Percentiles rank a stretch among this genome's conserved stretches.
Conservation (phyloP, 2,113 vertebrate species). For the Danio rerio region DNA sequence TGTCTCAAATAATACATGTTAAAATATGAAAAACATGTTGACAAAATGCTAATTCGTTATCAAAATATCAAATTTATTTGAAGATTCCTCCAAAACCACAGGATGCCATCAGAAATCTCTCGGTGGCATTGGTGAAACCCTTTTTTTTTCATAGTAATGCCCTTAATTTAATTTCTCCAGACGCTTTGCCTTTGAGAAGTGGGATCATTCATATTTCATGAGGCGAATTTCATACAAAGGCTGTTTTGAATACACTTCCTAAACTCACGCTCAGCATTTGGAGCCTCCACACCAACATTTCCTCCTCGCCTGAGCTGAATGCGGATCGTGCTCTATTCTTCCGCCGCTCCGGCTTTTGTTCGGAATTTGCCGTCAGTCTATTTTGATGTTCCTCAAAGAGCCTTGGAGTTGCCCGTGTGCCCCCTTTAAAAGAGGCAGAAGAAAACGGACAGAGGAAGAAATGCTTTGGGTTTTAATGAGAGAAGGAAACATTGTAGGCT, state of each 20-base stretch:
- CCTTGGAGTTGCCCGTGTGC: neutral
- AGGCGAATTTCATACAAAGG: slow-evolving; percentile 46
- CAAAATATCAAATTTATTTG: too few relatives aligned
- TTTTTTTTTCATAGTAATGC: slow-evolving; percentile 29
- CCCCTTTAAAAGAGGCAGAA: neutral
- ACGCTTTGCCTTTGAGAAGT: slow-evolving; percentile 50
- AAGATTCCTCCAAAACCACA: too few relatives aligned
- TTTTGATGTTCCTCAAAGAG: slow-evolving; percentile 40
- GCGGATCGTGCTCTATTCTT: neutral
- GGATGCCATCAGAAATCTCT: too few relatives aligned
- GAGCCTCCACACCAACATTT: slow-evolving; percentile 60
- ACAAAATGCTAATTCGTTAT: too few relatives aligned
- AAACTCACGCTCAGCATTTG: slow-evolving; percentile 61
- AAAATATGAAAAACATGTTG: too few relatives aligned
- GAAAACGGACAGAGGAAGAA: neutral
- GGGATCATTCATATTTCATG: slow-evolving; percentile 53
- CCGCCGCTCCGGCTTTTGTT: neutral
- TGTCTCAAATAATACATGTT: too few relatives aligned
- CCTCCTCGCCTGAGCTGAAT: slow-evolving; percentile 56
- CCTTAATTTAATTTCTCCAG: slow-evolving; percentile 65
- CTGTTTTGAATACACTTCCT: slow-evolving; percentile 34
- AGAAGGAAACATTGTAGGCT: neutral
- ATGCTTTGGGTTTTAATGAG: slow-evolving; percentile 14
- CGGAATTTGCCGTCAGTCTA: neutral
- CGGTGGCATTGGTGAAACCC: neutral